A percentile compares a stretch with the other conserved stretches of the same genome.
Conservation (phyloP, 2,888 invertebrate species). For the Napeogenes inachia region DNA sequence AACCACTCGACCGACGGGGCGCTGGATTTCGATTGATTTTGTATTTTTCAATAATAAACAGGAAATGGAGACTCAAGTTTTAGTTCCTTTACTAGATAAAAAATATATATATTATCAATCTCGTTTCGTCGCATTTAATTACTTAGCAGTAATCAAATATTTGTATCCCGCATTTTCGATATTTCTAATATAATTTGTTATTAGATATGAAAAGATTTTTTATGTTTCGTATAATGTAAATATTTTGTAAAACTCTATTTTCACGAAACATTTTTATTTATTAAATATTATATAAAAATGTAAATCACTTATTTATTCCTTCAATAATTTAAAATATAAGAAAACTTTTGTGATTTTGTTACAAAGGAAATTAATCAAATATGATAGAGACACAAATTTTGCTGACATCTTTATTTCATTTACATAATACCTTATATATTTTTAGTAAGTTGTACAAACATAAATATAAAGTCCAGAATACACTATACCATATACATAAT, state of each 20-base stretch:
- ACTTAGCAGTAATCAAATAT: slow-evolving; percentile 1
- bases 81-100: background rate
- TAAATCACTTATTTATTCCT: background rate
- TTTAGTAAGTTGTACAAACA: too few species aligned
- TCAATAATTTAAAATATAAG: too few species aligned
- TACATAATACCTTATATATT: too few species aligned
- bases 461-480: too few species aligned
- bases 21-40: background rate
- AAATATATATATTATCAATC: background rate
- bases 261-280: too few species aligned
- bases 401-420: too few species aligned
- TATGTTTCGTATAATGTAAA: background rate
- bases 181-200: background rate
- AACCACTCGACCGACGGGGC: too few species aligned
- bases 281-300: background rate
- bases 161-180: background rate
- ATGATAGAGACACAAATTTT: too few species aligned
- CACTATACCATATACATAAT: too few species aligned
- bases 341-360: too few species aligned
- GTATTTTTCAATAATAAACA: background rate
- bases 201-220: slow-evolving; percentile 9
- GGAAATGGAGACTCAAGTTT: background rate
- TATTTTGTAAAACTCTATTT: too few species aligned
- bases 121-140: slow-evolving; percentile 4
- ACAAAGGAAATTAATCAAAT: too few species aligned